Percentiles rank a stretch among this genome's conserved stretches.
These are phyloP conservation scores for Pyrocoelia pectoralis DNA, from an alignment of 2,888 invertebrate species.

Conservation along the genomic window DNA sequence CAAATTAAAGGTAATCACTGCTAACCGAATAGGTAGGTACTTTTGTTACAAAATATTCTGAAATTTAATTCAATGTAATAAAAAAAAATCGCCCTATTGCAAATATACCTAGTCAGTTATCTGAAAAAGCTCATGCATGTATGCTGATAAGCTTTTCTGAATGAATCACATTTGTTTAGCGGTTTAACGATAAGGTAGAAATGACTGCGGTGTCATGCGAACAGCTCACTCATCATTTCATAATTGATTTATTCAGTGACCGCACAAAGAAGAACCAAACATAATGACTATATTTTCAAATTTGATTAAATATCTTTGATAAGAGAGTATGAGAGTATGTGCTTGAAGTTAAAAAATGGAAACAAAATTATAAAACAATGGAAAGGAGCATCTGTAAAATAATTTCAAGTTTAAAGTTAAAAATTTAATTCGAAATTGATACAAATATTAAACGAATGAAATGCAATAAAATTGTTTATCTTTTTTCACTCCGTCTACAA, in stretches of 20 bases:
- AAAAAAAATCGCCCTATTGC: slow-evolving; percentile 23
- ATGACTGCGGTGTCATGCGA: slow-evolving; percentile 32
- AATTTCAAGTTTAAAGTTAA: no score
- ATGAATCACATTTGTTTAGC: slow-evolving; percentile 42
- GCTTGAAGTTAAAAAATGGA: slow-evolving; percentile 45
- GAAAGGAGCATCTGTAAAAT: no score
- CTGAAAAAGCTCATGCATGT: slow-evolving; percentile 43
- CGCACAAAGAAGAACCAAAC: slow-evolving; percentile 17
- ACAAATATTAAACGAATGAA: no score
- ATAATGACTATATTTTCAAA: slow-evolving; percentile 17
- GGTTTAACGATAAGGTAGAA: slow-evolving; percentile 33
- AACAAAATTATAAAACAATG: slow-evolving; percentile 39
- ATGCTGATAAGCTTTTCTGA: slow-evolving; percentile 40
- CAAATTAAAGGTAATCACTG: not conserved
- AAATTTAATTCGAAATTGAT: no score
- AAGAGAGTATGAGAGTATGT: not conserved
- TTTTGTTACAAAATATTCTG: not conserved
- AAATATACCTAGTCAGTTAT: slow-evolving; percentile 37
- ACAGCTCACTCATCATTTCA: slow-evolving; percentile 33
- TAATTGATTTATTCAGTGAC: slow-evolving; percentile 35
- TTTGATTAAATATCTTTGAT: not conserved
- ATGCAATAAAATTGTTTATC: no score
- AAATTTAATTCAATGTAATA: slow-evolving; percentile 13
- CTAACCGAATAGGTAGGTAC: no score
- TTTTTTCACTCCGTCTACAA: no score